Percentiles rank a stretch among this genome's conserved stretches.
Conservation (phyloP, 1,140 invertebrate species). For the Zaprionus tsacasi region DNA sequence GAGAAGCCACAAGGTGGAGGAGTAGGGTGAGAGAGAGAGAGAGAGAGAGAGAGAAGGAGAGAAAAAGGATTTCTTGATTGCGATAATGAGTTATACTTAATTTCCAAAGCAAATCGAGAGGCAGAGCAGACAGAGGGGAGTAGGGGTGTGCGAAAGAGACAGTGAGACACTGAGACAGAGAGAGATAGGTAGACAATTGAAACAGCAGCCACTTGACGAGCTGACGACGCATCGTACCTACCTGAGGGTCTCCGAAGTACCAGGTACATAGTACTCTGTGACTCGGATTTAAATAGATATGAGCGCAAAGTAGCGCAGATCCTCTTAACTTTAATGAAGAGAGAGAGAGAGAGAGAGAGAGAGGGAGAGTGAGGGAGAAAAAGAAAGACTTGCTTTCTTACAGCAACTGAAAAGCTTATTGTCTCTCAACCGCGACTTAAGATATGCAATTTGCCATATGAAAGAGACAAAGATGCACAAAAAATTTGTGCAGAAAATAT, state of each 20-base stretch:
- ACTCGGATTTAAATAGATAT: slow-evolving; percentile 26
- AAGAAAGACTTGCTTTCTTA: background rate
- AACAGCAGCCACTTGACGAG: slow-evolving; percentile 53
- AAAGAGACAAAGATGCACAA: background rate
- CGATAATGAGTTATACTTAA: slow-evolving; percentile 82
- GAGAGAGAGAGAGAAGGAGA: background rate
- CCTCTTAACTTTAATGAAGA: slow-evolving; percentile 6
- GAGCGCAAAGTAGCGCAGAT: slow-evolving; percentile 20
- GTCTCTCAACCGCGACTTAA: background rate
- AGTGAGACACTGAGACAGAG: background rate
- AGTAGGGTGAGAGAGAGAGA: background rate
- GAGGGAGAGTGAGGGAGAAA: background rate
- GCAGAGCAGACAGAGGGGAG: background rate
- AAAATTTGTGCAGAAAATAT: no score
- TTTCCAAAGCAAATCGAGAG: slow-evolving; percentile 51
- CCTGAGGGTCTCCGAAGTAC: slow-evolving; percentile 22
- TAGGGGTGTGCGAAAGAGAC: background rate
- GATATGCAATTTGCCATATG: background rate
- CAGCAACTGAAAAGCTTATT: background rate
- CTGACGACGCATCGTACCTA: slow-evolving; percentile 30
- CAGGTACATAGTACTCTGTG: slow-evolving; percentile 2
- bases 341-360: background rate
- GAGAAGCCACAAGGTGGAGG: background rate
- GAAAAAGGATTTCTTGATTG: slow-evolving; percentile 78
- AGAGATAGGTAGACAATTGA: slow-evolving; percentile 32